Evolutionary conservation across 2,113 vertebrate species (phyloP), one percentile per base, ranked within the genome.

Genomic region (Irena cyanogastra): DNA sequence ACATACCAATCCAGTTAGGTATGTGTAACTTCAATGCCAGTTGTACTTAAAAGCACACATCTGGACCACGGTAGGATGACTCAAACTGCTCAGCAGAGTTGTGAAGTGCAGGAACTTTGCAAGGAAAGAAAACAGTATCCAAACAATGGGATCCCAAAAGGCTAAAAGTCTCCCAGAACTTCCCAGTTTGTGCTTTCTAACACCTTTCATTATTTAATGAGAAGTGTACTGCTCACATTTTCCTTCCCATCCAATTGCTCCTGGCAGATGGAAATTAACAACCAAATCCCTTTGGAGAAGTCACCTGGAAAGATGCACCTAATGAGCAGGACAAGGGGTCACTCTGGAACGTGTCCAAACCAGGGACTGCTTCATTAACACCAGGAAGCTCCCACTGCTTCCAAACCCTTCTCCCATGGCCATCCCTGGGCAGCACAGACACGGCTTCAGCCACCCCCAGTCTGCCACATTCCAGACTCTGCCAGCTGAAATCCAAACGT

Each of bases 1-100:
- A 92, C 97, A 97, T 95, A 96, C 96, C 93, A 42, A 95, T 72
- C 7, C 7, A 21, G 61, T 97, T 84, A 97, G 96, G 96, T 96
- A 97, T 65, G 96, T 93, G 93, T 17, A n/a, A 83, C 87, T 83
- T 87, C 75, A 76, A 8, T 89, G 95, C 96, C 94, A 97, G 96
- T 74, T 35, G 88, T 16, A 74, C 94, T 90, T 72, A 59, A 83
- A 85, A 63, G 95, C 53, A 59, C 96, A 97, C 98, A 98, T 97
- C 98, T 98, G 98, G 96, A 80, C 69, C 23, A 35, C 0, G 59
- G 91, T 71, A 95, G 93, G 82, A 66, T 69, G 56, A 65, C 92
- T 94, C 86, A 76, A 88, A 54, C 35, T 35, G 66, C 7, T 4
- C 72, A 70, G 81, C 72, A 79, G 91, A 90, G 87, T 1, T 80